These are phyloP conservation scores for Scylla paramamosain DNA, from an alignment of 1,140 invertebrate genomes.

Conservation along the genomic window DNA sequence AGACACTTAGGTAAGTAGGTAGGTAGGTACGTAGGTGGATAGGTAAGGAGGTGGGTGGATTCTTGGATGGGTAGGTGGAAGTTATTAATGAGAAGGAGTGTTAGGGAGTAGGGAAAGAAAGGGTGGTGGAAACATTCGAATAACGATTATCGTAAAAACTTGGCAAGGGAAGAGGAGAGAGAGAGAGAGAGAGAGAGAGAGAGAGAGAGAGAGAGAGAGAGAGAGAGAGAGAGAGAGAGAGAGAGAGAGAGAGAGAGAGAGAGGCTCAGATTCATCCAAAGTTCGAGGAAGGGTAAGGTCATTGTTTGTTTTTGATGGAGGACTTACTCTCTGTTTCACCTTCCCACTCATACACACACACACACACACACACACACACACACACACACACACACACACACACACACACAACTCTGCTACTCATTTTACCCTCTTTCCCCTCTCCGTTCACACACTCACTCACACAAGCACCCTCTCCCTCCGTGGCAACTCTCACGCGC, in stretches of 20 bases:
- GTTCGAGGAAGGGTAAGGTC: slow-evolving; percentile 27
- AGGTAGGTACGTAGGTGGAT: too few species aligned
- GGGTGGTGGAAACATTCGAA: background rate
- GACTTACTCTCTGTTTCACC: background rate
- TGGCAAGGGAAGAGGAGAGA: background rate
- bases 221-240: background rate
- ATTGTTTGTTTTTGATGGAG: slow-evolving; percentile 6
- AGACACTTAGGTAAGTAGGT: background rate
- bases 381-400: background rate
- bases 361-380: background rate
- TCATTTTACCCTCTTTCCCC: background rate
- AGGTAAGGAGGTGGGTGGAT: too few species aligned
- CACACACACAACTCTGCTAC: background rate
- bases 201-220: slow-evolving; percentile 1
- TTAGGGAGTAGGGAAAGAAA: background rate
- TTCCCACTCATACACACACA: background rate
- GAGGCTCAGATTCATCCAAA: background rate
- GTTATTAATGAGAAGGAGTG: background rate
- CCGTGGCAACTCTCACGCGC: background rate
- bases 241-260: slow-evolving; percentile 1
- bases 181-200: too few species aligned
- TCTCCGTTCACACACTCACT: background rate
- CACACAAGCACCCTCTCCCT: background rate
- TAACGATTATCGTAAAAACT: slow-evolving; percentile 30
- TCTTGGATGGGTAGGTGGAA: background rate